Evolutionary conservation across 1,140 invertebrate genomes (phyloP), one percentile per base, ranked within the genome.

Genomic region (Drosophila prosaltans): DNA sequence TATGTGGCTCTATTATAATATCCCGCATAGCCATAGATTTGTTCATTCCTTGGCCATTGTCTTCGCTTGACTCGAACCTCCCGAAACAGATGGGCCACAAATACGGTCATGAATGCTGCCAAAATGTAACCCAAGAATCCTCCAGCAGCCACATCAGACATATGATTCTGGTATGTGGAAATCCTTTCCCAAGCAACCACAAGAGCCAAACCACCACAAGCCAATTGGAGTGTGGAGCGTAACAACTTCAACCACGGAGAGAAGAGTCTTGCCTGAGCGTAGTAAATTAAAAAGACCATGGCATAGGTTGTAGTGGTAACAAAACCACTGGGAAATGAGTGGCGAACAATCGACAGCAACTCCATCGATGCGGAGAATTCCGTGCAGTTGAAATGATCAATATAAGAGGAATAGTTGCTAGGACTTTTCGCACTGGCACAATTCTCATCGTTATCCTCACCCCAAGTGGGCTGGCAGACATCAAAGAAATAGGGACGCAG

Each of bases 281-380:
- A 91, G 28, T 78, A 74, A n/a, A 85, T 40, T 2, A 91, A 54
- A 43, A 91, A 91, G 41, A 43, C 41, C 90, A 91, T 91, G 28
- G 90, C 83, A 54, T 91, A 91, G 61, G 70, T 59, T 6, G 78
- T 80, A 26, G 63, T 75, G 26, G 76, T 58, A n/a, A 72, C 81
- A 28, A 76, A 90, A 0, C 83, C 83, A 40, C 90, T 91, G 48
- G 90, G 90, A 36, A 91, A 91, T 11, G 90, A 91, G 51, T 85
- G 90, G 0, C 90, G 85, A 55, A 90, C 74, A 16, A 76, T 59
- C 0, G 74, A 54, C 3, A 88, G 67, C 40, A 90, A 60, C 28
- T 90, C 85, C 21, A 59, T 8, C 2, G 85, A 80, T n/a, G 78
- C 81, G 1, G 78, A 81, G 40, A 91, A 80, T 58, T 91, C 86